phyloP scores from a whole-genome alignment of 2,888 invertebrate species.

The Amphipoea oculea region DNA sequence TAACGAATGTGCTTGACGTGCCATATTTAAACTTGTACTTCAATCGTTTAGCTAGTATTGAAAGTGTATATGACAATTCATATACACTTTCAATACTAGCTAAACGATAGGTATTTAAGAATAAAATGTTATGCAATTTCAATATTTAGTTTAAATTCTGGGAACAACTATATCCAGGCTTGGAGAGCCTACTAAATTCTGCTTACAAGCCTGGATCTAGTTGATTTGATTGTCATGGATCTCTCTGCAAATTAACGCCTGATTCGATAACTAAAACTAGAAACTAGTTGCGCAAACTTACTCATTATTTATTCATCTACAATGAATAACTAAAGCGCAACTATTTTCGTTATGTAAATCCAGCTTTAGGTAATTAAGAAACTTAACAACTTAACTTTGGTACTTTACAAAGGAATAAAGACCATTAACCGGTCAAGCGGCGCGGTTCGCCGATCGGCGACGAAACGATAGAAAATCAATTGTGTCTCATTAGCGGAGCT shows the following conservation, averaged over 20 bases:
- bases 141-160: not conserved
- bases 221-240: not conserved
- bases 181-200: not conserved
- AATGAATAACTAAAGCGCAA: too few relatives aligned
- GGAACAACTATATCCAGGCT: not conserved
- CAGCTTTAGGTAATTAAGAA: not conserved
- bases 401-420: not conserved
- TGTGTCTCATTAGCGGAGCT: too few relatives aligned
- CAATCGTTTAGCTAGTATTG: not conserved
- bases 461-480: too few relatives aligned
- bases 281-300: too few relatives aligned
- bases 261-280: not conserved
- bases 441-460: too few relatives aligned
- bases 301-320: not conserved
- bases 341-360: not conserved
- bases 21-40: conserved; percentile 17
- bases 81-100: too few relatives aligned
- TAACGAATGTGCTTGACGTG: conserved; percentile 28
- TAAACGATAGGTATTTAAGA: not conserved
- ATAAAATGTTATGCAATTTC: not conserved
- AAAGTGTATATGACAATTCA: not conserved
- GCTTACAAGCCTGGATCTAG: not conserved
- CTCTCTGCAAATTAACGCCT: not conserved
- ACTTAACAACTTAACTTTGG: too few relatives aligned
- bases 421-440: not conserved